phyloP scores from a whole-genome alignment of 1,140 invertebrate species.

The honey bee (Apis mellifera) region Amel_HAv3.1 CM009941.2:14304501-14305000 shows the following conservation, averaged over 20 bases:
- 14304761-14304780: background rate
- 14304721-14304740: background rate
- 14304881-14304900: background rate
- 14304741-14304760: background rate
- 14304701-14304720: background rate
- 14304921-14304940: no score
- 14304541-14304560: background rate
- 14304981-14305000: background rate
- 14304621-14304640: background rate
- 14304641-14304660: background rate
- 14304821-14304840: slow-evolving; percentile 22
- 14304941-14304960: slow-evolving; percentile 22
- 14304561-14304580: background rate
- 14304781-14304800: slow-evolving; percentile 9
- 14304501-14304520: slow-evolving; percentile 36
- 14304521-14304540: slow-evolving; percentile 20
- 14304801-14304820: slow-evolving; percentile 6
- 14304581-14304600: background rate
- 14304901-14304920: background rate
- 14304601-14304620: background rate
- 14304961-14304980: background rate
- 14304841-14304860: background rate
- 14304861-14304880: slow-evolving; percentile 12
- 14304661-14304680: slow-evolving; percentile 3
- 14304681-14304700: background rate